These are phyloP conservation scores for Hafferia zeledoni DNA, from an alignment of 2,797 vertebrate species.

Conservation along the genomic window DNA sequence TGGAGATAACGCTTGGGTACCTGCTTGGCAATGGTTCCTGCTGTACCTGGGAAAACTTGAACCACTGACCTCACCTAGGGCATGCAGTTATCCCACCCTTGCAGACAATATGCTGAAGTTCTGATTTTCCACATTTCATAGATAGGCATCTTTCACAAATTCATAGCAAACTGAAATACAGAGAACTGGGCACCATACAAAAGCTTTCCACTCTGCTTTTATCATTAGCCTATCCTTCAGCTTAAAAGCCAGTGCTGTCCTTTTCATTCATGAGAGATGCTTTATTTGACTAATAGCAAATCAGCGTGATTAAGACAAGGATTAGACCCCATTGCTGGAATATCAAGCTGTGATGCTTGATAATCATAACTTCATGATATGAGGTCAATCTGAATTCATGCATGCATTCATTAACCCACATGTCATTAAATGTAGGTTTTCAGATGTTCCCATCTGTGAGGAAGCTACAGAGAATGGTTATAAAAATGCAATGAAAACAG, in stretches of 20 bases:
- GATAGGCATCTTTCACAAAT: not conserved
- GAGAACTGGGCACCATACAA: not conserved
- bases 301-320: not conserved
- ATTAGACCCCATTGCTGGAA: not conserved
- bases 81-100: not conserved
- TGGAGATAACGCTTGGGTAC: not conserved
- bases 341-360: not conserved
- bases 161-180: not conserved
- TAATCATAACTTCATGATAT: not conserved
- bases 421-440: not conserved
- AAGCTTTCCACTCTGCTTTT: not conserved
- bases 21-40: not conserved
- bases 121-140: not conserved
- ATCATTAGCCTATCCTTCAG: not conserved
- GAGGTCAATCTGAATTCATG: not conserved
- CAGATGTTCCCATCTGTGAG: not conserved
- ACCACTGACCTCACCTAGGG: not conserved
- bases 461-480: not conserved
- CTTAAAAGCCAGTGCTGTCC: not conserved
- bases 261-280: not conserved
- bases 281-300: not conserved
- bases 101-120: rapidly evolving
- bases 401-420: not conserved
- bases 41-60: not conserved
- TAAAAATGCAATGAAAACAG: not conserved